Evolutionary conservation across 2,888 invertebrate species (phyloP).

Genomic region (Phorcus lineatus): DNA sequence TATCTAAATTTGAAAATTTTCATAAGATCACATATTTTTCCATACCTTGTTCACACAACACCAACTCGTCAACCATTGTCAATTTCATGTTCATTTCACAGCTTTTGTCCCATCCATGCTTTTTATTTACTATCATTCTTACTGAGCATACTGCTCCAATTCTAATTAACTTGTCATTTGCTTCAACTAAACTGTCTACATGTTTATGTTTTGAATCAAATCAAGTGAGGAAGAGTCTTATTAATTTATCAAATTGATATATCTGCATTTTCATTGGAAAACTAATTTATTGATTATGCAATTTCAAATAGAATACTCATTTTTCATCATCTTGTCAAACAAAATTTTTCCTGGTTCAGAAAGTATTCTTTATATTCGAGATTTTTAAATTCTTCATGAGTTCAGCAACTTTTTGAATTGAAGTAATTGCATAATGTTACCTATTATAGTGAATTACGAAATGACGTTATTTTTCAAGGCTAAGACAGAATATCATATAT

Average conservation of each 20-base stretch:
- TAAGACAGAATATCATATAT: background rate
- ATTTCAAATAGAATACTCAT: background rate
- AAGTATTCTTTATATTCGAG: background rate
- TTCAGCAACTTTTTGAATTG: too few relatives aligned
- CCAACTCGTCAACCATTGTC: background rate
- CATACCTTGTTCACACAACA: too few relatives aligned
- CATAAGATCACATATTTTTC: too few relatives aligned
- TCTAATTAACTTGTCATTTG: background rate
- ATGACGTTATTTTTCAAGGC: background rate
- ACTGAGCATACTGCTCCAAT: background rate
- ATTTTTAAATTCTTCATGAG: too few relatives aligned
- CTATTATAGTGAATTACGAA: background rate
- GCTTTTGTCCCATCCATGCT: background rate
- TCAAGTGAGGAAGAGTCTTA: background rate
- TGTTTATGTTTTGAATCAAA: background rate
- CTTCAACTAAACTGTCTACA: background rate
- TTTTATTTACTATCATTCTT: background rate
- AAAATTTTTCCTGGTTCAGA: background rate
- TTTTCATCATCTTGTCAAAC: background rate
- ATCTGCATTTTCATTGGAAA: too few relatives aligned
- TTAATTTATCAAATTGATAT: background rate
- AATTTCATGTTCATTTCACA: background rate
- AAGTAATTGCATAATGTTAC: too few relatives aligned
- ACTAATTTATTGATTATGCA: too few relatives aligned
- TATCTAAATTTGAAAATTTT: too few relatives aligned